Evolutionary conservation across 2,888 invertebrate genomes (phyloP).

Genomic region (Ditula angustiorana): DNA sequence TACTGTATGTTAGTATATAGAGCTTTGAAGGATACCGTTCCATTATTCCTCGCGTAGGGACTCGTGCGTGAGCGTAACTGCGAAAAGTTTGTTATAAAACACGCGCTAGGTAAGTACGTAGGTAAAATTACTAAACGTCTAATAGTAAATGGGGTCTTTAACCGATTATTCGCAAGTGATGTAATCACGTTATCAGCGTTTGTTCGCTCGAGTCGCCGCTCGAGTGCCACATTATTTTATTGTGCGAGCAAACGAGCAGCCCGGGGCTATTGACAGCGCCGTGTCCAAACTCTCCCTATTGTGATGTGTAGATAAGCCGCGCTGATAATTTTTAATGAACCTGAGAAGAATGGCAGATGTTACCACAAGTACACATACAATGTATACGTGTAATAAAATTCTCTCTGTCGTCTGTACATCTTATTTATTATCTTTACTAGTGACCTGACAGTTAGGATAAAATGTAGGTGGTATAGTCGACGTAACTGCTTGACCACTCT

Average conservation of each 20-base stretch:
- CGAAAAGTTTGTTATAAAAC: background rate
- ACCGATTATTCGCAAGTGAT: slow-evolving; percentile 48
- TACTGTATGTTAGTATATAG: too few species aligned
- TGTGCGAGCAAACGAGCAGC: slow-evolving; percentile 51
- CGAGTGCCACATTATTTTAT: slow-evolving; percentile 68
- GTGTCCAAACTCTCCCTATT: slow-evolving; percentile 24
- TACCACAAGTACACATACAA: background rate
- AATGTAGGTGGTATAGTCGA: too few species aligned
- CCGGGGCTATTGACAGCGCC: slow-evolving; percentile 23
- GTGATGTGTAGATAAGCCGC: slow-evolving; percentile 15
- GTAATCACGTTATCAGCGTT: slow-evolving; percentile 36
- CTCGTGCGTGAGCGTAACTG: background rate
- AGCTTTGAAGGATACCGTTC: too few species aligned
- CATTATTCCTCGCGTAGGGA: background rate
- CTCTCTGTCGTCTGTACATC: too few species aligned
- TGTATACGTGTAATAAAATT: too few species aligned
- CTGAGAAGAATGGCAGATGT: slow-evolving; percentile 31
- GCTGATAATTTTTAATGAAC: slow-evolving; percentile 9
- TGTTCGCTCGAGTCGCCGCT: slow-evolving; percentile 42
- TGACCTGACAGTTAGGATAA: too few species aligned
- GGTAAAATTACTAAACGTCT: background rate
- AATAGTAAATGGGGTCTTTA: slow-evolving; percentile 46
- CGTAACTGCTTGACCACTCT: too few species aligned
- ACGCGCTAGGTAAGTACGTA: background rate
- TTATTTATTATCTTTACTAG: too few species aligned